Percentiles rank a stretch among this genome's conserved stretches.
Evolutionary conservation across 2,888 invertebrate species (phyloP).

Genomic region (Nycteola revayana): DNA sequence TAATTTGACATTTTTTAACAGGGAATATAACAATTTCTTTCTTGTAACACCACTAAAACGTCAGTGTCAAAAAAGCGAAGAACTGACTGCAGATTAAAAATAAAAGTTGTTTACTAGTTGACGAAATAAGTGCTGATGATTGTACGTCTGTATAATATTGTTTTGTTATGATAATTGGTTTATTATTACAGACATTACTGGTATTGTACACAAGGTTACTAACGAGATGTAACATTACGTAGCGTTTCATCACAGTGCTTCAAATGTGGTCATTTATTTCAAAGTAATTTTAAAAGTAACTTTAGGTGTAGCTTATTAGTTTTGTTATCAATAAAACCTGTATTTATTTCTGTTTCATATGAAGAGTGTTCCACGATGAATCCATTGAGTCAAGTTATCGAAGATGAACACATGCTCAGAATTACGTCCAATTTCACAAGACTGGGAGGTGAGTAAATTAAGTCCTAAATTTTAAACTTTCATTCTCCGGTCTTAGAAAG

Average conservation of each 20-base stretch:
- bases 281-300: too few relatives aligned
- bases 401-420: conserved; percentile 56
- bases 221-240: conserved; percentile 6
- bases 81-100: too few relatives aligned
- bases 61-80: conserved; percentile 8
- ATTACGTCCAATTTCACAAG: conserved; percentile 69
- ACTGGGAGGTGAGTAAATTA: conserved; percentile 64
- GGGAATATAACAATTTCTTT: too few relatives aligned
- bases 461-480: too few relatives aligned
- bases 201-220: conserved; percentile 28
- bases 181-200: conserved; percentile 16
- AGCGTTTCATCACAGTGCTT: conserved; percentile 4
- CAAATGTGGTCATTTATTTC: conserved; percentile 3
- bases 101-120: background rate
- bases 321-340: too few relatives aligned
- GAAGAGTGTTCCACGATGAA: conserved; percentile 45
- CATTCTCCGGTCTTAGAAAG: too few relatives aligned
- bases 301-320: conserved; percentile 7
- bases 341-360: conserved; percentile 25
- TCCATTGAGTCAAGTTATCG: conserved; percentile 63
- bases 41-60: background rate
- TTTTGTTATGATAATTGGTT: conserved; percentile 14
- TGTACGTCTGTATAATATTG: conserved; percentile 10
- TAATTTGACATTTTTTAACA: too few relatives aligned
- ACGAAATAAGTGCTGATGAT: background rate